phyloP scores from a whole-genome alignment of 2,113 vertebrate species.

The Heterotis niloticus region DNA sequence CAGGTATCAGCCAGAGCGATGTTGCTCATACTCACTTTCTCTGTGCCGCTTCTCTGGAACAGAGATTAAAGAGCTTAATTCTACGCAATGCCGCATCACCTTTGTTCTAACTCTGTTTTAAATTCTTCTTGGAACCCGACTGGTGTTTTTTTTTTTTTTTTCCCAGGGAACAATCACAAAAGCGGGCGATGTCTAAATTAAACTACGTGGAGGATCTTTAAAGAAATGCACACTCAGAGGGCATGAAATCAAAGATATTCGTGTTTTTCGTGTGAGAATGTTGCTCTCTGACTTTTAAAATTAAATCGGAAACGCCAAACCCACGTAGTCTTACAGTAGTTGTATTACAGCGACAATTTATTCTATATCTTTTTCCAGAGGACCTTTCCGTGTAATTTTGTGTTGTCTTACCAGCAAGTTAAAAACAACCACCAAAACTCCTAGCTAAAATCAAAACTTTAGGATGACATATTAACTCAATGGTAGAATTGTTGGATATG shows the following conservation, averaged over 20 bases:
- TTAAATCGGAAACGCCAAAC: neutral
- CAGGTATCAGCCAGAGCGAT: neutral
- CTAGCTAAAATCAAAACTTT: neutral
- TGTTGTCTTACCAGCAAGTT: neutral
- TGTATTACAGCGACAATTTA: neutral
- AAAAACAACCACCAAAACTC: neutral
- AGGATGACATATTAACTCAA: neutral
- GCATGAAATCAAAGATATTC: conserved; percentile 18
- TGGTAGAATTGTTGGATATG: neutral
- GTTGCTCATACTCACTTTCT: neutral
- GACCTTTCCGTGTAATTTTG: neutral
- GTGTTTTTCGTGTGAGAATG: conserved; percentile 16
- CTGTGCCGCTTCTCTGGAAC: conserved; percentile 1
- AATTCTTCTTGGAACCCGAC: conserved; percentile 20
- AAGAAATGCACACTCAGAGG: neutral
- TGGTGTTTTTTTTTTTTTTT: conserved; percentile 10
- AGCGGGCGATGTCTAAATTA: conserved; percentile 24
- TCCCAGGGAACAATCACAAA: conserved; percentile 19
- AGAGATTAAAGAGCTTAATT: conserved; percentile 27
- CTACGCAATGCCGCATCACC: conserved; percentile 9
- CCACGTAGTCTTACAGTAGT: neutral
- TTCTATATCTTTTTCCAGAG: neutral
- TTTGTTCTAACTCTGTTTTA: conserved; percentile 21
- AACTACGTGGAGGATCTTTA: conserved; percentile 17
- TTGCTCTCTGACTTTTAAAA: conserved; percentile 15